A percentile compares a stretch with the other conserved stretches of the same genome.
These are phyloP conservation scores for Trissolcus basalis DNA, from an alignment of 1,140 invertebrate species.

Conservation along the genomic window DNA sequence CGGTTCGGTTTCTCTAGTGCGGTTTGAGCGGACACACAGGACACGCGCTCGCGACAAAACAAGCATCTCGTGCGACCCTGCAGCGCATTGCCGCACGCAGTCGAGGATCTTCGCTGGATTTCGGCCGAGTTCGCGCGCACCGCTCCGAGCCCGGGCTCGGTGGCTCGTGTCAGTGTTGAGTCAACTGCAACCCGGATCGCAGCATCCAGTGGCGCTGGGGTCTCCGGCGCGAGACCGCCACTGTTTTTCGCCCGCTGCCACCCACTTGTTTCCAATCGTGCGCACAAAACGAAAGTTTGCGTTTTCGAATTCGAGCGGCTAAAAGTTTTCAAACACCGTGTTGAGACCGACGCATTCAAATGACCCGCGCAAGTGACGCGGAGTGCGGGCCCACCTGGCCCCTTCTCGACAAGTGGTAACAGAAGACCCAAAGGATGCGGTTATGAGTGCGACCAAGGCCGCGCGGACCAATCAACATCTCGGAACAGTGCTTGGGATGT, in stretches of 20 bases:
- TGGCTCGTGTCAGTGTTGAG: slow-evolving; percentile 60
- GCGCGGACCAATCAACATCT: slow-evolving; percentile 72
- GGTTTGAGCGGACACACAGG: not conserved
- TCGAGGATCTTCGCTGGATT: slow-evolving; percentile 72
- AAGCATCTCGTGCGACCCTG: slow-evolving; percentile 51
- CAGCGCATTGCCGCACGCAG: slow-evolving; percentile 61
- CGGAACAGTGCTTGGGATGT: slow-evolving; percentile 73
- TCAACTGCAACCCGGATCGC: slow-evolving; percentile 60
- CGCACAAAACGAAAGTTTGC: not conserved
- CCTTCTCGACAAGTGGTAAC: slow-evolving; percentile 9
- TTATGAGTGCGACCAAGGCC: slow-evolving; percentile 64
- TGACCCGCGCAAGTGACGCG: slow-evolving; percentile 13
- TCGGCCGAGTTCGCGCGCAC: slow-evolving; percentile 64
- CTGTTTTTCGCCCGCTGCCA: slow-evolving; percentile 5
- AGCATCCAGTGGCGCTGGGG: slow-evolving; percentile 45
- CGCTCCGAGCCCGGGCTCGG: slow-evolving; percentile 60
- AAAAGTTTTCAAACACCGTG: not conserved
- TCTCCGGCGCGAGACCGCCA: slow-evolving; percentile 15
- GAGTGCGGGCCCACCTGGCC: slow-evolving; percentile 7
- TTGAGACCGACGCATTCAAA: slow-evolving; percentile 7
- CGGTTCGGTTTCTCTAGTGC: slow-evolving; percentile 9
- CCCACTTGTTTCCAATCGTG: not conserved
- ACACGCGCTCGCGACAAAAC: slow-evolving; percentile 45
- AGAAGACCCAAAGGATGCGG: slow-evolving; percentile 23
- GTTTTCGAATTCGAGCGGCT: too few species aligned